Percentiles rank a stretch among this genome's conserved stretches.
phyloP scores from a whole-genome alignment of 2,113 vertebrate genomes.

The Dicentrarchus labrax region DNA sequence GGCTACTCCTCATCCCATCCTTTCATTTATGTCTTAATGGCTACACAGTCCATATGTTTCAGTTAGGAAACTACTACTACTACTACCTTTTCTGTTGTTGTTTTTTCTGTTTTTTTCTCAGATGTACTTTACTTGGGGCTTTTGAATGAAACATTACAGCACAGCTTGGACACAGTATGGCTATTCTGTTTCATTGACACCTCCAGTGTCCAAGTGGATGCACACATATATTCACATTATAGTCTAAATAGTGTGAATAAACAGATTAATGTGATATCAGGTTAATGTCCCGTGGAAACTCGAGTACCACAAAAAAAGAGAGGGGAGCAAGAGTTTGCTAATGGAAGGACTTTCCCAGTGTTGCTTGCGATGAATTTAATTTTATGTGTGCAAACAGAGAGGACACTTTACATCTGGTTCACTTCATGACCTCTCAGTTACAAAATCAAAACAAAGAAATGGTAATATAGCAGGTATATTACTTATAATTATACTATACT shows the following conservation, averaged over 20 bases:
- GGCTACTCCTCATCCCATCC: slow-evolving; percentile 1
- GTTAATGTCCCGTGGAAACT: slow-evolving; percentile 11
- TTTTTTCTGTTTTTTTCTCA: not conserved
- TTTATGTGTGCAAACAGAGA: not conserved
- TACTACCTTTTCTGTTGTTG: not conserved
- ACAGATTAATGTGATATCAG: slow-evolving; percentile 16
- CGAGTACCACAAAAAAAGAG: not conserved
- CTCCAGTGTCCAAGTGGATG: slow-evolving; percentile 12
- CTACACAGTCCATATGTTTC: slow-evolving; percentile 57
- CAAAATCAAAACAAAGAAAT: slow-evolving; percentile 12
- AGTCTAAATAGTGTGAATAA: slow-evolving; percentile 22
- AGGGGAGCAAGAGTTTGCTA: not conserved
- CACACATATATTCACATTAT: slow-evolving; percentile 22
- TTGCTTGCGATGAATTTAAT: slow-evolving; percentile 30
- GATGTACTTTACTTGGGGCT: slow-evolving; percentile 27
- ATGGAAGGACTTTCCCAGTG: not conserved
- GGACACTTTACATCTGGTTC: not conserved
- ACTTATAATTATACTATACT: not conserved
- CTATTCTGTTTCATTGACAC: slow-evolving; percentile 37
- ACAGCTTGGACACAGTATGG: slow-evolving; percentile 18
- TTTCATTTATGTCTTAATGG: slow-evolving; percentile 71
- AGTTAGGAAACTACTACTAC: slow-evolving; percentile 29
- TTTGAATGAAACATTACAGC: slow-evolving; percentile 56
- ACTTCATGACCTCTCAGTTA: not conserved
- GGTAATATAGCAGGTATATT: not conserved